Percentiles rank a stretch among this genome's conserved stretches.
Evolutionary conservation across 2,888 invertebrate genomes (phyloP).

Genomic region (Brachyptera risi): DNA sequence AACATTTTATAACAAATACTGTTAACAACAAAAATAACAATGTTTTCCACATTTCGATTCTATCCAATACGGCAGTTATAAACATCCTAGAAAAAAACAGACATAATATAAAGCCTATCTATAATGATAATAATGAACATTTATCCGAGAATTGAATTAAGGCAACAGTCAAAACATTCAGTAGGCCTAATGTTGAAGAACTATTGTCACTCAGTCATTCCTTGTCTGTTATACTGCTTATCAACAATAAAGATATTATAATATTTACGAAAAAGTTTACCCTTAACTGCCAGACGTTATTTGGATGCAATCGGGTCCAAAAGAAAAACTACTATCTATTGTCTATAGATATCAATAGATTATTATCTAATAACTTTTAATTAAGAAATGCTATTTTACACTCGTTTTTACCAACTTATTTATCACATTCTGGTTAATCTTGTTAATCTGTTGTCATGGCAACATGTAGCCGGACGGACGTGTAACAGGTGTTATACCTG

Average conservation of each 20-base stretch:
- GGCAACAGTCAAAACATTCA: not conserved
- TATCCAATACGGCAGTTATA: not conserved
- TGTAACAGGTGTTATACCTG: conserved; percentile 1
- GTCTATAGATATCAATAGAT: too few relatives aligned
- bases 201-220: not conserved
- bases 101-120: not conserved
- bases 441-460: not conserved
- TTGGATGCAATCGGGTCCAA: too few relatives aligned
- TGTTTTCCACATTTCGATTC: conserved; percentile 13
- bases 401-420: too few relatives aligned
- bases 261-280: too few relatives aligned
- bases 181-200: not conserved
- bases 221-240: not conserved
- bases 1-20: conserved; percentile 18
- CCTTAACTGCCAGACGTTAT: too few relatives aligned
- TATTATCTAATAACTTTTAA: too few relatives aligned
- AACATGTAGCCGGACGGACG: not conserved
- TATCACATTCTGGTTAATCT: too few relatives aligned
- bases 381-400: too few relatives aligned
- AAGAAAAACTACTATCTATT: too few relatives aligned
- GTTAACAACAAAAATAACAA: conserved; percentile 7
- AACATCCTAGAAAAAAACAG: conserved; percentile 34
- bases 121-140: too few relatives aligned
- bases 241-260: too few relatives aligned
- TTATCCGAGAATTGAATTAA: not conserved